Percentiles rank a stretch among this genome's conserved stretches.
These are phyloP conservation scores for Scomber scombrus DNA, from an alignment of 2,113 vertebrate species.

Conservation along the genomic window DNA sequence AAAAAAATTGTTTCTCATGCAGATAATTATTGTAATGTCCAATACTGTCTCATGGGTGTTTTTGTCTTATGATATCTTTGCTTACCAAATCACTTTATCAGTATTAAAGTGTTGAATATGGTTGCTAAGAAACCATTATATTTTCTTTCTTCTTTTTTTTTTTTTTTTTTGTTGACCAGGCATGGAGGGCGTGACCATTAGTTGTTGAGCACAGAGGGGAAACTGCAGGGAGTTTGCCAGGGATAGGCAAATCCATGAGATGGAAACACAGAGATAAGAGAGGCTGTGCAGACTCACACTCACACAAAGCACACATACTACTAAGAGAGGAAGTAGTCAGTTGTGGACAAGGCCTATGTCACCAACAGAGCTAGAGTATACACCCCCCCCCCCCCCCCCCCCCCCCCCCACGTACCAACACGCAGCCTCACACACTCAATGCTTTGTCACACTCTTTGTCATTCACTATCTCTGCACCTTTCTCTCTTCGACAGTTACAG, in stretches of 20 bases:
- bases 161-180: neutral
- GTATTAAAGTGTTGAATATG: neutral
- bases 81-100: neutral
- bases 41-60: neutral
- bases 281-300: conserved; percentile 44
- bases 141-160: too few relatives aligned
- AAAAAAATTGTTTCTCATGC: too few relatives aligned
- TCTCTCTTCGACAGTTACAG: conserved; percentile 39
- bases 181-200: conserved; percentile 2
- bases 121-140: conserved; percentile 5
- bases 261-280: conserved; percentile 75
- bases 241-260: conserved; percentile 83
- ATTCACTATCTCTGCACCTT: conserved; percentile 7
- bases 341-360: conserved; percentile 56
- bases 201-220: conserved; percentile 24
- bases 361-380: conserved; percentile 16
- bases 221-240: conserved; percentile 66
- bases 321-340: conserved; percentile 80
- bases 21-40: neutral
- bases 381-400: conserved; percentile 45
- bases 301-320: conserved; percentile 34
- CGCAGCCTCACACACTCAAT: conserved; percentile 35
- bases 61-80: too few relatives aligned
- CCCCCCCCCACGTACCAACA: conserved; percentile 28
- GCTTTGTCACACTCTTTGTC: conserved; percentile 36